Evolutionary conservation across 2,113 vertebrate species (phyloP), one percentile per base, ranked within the genome.

Genomic region (Colinus virginianus): DNA sequence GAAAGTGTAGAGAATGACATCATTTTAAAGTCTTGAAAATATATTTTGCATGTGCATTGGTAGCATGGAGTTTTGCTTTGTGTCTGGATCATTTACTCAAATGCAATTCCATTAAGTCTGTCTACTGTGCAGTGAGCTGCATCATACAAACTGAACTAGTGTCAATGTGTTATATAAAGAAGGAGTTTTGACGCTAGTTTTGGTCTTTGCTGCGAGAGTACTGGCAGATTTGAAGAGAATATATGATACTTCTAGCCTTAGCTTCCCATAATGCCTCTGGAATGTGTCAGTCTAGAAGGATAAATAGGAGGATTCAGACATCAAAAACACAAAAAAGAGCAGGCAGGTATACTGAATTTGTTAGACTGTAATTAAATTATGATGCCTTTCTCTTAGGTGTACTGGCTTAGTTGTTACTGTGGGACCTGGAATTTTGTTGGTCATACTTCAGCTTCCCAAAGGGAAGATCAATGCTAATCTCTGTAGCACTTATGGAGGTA

Each of bases 401-500:
- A 2, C 17, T 78, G 42, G 19, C 21, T 25, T 56, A 45, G 21
- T 19, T 68, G 58, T 23, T 25, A 2, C 58, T 55, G 14, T 56
- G 56, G 51, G 34, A 71, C 38, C 32, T 55, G 18, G 25, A 43
- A 3, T 56, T 71, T 25, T 1, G 9, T 32, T 82, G 62, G 9
- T 61, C 13, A 9, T 0, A 1, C 30, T 42, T 51, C 36, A 48
- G 36, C 48, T 79, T 90, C 55, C 13, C 7, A 3, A 12, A 21
- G 14, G 30, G 2, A 21, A 34, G 59, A 46, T 2, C 13, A 43
- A 1, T 18, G 4, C 16, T 49, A 26, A 76, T 6, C 10, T 67
- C 34, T 64, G 16, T 38, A 49, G 45, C 28, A 40, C 11, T 25
- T 42, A 5, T 30, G 15, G 30, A 15, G 0, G 0, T 32, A 6